These are phyloP conservation scores for Alectoris magna DNA, from an alignment of 2,797 vertebrate genomes.

Conservation along the genomic window DNA sequence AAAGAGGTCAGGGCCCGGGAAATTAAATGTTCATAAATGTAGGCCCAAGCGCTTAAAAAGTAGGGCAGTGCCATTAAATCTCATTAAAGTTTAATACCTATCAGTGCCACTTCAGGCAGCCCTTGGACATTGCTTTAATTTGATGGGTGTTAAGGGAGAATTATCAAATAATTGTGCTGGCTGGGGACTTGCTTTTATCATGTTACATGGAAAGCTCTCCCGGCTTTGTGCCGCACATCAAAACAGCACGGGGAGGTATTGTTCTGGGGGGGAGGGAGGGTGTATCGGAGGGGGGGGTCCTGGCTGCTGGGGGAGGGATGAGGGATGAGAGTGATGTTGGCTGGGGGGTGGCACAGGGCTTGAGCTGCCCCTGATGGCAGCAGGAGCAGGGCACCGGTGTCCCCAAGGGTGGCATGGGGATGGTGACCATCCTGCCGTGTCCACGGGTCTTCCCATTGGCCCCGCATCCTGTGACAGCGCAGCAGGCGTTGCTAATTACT, in stretches of 20 bases:
- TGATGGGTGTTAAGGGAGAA: constrained; percentile 82
- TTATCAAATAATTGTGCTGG: constrained; percentile 76
- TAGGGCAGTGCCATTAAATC: constrained; percentile 83
- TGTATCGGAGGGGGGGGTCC: neutral
- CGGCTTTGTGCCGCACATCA: constrained; percentile 54
- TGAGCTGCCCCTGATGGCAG: neutral
- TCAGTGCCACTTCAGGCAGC: constrained; percentile 74
- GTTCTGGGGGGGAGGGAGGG: neutral
- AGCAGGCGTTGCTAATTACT: neutral
- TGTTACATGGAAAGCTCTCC: constrained; percentile 42
- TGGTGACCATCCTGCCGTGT: neutral
- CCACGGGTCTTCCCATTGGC: rapidly evolving
- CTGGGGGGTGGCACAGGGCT: neutral
- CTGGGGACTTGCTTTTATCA: constrained; percentile 73
- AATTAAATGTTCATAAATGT: constrained; percentile 82
- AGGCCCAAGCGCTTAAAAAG: constrained; percentile 74
- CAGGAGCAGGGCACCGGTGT: neutral
- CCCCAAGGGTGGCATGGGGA: neutral
- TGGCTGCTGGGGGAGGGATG: neutral
- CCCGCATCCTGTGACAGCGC: neutral
- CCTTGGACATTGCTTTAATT: constrained; percentile 78
- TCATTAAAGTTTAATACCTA: constrained; percentile 86
- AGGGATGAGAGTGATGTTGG: neutral
- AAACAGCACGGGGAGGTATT: constrained; percentile 3
- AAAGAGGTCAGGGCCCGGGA: constrained; percentile 76